A percentile compares a stretch with the other conserved stretches of the same genome.
These are phyloP conservation scores for Procambarus clarkii DNA, from an alignment of 1,140 invertebrate genomes.

Conservation along the genomic window DNA sequence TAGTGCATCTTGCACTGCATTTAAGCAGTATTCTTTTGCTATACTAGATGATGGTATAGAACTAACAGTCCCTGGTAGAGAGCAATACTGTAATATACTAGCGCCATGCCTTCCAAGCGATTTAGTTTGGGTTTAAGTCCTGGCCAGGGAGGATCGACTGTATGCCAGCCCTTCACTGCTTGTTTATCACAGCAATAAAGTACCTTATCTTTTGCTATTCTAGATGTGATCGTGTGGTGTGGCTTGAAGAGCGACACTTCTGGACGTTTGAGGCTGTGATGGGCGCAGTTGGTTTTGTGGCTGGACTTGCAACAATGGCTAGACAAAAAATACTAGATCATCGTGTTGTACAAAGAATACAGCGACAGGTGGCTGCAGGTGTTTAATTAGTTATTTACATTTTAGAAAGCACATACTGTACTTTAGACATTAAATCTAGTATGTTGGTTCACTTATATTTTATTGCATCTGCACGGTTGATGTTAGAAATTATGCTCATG, in stretches of 20 bases:
- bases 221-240: slow-evolving; percentile 66
- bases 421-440: background rate
- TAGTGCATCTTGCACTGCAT: no score
- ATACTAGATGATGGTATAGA: no score
- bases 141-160: no score
- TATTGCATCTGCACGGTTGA: background rate
- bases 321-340: slow-evolving; percentile 63
- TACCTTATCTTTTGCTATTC: background rate
- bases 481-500: background rate
- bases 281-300: slow-evolving; percentile 29
- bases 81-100: no score
- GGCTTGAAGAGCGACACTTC: slow-evolving; percentile 66
- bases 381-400: slow-evolving; percentile 44
- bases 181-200: no score
- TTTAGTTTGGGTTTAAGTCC: no score
- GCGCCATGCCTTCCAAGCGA: no score
- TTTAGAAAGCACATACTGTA: slow-evolving; percentile 10
- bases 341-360: slow-evolving; percentile 61
- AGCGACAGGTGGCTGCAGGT: slow-evolving; percentile 61
- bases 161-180: no score
- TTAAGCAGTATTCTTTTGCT: no score
- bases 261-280: slow-evolving; percentile 57
- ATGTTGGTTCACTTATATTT: background rate
- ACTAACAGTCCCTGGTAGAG: no score
- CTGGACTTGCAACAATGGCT: slow-evolving; percentile 50